Base-by-base conservation (phyloP, 2,113 vertebrate genomes). In the Talpa occidentalis region DNA sequence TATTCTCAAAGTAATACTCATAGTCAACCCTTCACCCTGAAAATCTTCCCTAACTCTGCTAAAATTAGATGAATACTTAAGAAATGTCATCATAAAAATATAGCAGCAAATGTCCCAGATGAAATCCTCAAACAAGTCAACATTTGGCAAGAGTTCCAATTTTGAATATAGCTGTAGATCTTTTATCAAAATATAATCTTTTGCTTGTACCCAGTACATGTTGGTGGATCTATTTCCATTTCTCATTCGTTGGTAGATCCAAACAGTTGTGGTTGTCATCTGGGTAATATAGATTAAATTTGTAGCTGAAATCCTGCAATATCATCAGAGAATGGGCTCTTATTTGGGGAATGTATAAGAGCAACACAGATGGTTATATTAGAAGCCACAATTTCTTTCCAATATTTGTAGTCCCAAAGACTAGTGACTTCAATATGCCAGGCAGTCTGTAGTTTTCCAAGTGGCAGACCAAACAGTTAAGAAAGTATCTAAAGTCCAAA, bases 341-440 rank as follows among this genome's bases (percentile, higher is more conserved):
- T 73, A 49, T 64, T 79, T 66, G 9, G 17, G 26, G 11, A 47
- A 30, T 73, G 2, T 64, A 40, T 70, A 44, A 89, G 70, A 66
- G 12, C 74, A 8, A 74, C 67, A 93, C 30, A 73, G 24, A 62
- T 90, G 47, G 64, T 74, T 82, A 60, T 86, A 56, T 89, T 82
- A 69, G 22, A 88, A 87, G 21, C 47, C 47, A 72, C n/a, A 72
- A 28, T 54, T 91, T 79, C 11, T 87, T 94, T 64, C 74, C 19
- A 52, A 85, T 84, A 22, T 62, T 26, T 79, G 28, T 70, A 26
- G 28, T n/a, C 42, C 10, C 42, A 92, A 37, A 37, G 26, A 78
- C 12, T n/a, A 92, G 21, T 64, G 11, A 52, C 19, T 78, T 73
- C 59, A 89, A 59, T 67, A 32, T 82, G 44, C 42, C 16, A 64